Conservation (phyloP, 2,113 vertebrate species). For the Eulemur macaco region DNA sequence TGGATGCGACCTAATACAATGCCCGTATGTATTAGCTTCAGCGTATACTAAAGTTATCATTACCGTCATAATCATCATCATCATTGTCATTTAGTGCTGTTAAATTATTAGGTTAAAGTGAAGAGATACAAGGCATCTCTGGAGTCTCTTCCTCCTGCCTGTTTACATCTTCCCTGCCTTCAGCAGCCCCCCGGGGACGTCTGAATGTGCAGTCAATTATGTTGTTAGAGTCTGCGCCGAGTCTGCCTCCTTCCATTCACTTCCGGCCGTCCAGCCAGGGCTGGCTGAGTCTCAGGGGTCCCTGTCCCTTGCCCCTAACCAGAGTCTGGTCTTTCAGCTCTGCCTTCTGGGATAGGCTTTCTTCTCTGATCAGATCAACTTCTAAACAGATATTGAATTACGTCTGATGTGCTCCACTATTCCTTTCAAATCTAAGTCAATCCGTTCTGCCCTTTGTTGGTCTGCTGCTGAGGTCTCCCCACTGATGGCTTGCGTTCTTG, state of each 20-base stretch:
- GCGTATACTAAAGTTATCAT: background rate
- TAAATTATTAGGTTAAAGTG: no score
- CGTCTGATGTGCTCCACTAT: background rate
- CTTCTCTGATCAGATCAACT: slow-evolving; percentile 58
- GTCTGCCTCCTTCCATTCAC: background rate
- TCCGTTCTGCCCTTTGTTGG: background rate
- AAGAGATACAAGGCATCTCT: background rate
- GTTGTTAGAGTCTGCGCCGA: slow-evolving; percentile 10
- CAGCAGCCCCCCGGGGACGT: background rate
- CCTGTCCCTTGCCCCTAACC: slow-evolving; percentile 27
- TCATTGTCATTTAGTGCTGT: background rate
- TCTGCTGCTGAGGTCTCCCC: background rate
- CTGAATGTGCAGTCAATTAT: slow-evolving; percentile 45
- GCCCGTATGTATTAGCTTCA: background rate
- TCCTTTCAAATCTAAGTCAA: slow-evolving; percentile 38
- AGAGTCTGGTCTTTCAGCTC: slow-evolving; percentile 19
- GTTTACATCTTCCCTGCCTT: background rate
- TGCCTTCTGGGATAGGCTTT: slow-evolving; percentile 35
- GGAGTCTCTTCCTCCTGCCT: background rate
- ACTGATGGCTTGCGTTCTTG: background rate
- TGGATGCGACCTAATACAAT: background rate
- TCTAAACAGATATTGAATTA: slow-evolving; percentile 60
- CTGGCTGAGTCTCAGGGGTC: background rate
- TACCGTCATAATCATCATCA: no score
- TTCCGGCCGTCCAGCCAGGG: background rate